Base-by-base conservation (phyloP, 2,888 invertebrate genomes). In the Marronus borbonicus region DNA sequence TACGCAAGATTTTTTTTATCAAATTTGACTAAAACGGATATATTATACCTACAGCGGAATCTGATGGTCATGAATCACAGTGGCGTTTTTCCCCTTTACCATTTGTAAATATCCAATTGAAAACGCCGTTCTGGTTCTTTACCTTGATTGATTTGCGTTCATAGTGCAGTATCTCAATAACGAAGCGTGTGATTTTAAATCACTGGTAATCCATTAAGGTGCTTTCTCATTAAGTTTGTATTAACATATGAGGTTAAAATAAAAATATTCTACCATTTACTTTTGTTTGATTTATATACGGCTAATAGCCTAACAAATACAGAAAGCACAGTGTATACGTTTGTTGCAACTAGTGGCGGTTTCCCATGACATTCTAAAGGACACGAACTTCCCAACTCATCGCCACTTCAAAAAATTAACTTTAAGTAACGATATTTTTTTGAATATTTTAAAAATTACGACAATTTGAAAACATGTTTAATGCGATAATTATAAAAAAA, bases 1-100 rank as follows among this genome's bases (percentile, higher is more conserved):
- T 44, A n/a, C 39, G 64, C 52, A 50, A 31, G 62, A 58, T 72
- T 79, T 12, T 31, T 44, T 65, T 79, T 79, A 79, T 77, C 72
- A 77, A 79, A 79, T 77, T 79, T 72, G 79, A 79, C 79, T 36
- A 52, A 77, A 58, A 58, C 65, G 66, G 65, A 79, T 17, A 7
- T 44, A 44, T 8, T 76, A 52, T 69, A 36, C 24, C 24, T 24
- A n/a, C 55, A 12, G 52, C 70, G 68, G 31, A 58, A 20, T 36
- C 72, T 60, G 44, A 24, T 52, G 88, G 85, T 87, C 85, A 84
- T 87, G 88, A 87, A 88, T 88, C 88, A 88, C 84, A 86, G 84
- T 82, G 78, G 85, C 88, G 87, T 88, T 88, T 55, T 49, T 58
- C 20, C 50, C 66, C 62, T 49, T 72, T 81, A 39, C 24, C 72